Evolutionary conservation across 2,113 vertebrate genomes (phyloP), one percentile per base, ranked within the genome.

Genomic region (Cygnus buccinator): DNA sequence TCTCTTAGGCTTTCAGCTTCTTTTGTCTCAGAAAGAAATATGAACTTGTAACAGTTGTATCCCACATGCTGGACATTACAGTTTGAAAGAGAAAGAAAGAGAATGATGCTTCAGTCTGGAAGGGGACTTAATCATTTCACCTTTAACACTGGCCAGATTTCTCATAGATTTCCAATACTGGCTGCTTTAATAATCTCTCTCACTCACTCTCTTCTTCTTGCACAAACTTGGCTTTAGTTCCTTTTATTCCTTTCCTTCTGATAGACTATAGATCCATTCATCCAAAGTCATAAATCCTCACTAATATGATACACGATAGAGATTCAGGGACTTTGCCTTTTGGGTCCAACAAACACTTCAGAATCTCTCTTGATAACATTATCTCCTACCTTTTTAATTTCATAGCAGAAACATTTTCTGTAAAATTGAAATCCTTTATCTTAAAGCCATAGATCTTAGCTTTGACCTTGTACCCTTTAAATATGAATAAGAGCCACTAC

Each of bases 351-450:
- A 78, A 94, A 96, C 71, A 59, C 15, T 37, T 90, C 14, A 57
- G 57, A 89, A 94, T 89, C 31, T 94, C 82, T 90, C 43, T 81
- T 89, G 61, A 73, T 94, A 96, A 82, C 15, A 81, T 96, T 93
- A 86, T 87, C 73, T 94, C 74, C 37, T 83, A 84, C 21, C 19
- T 90, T 96, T 96, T 94, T 72, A 94, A 96, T 92, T 95, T 97
- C 65, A 96, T 70, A 89, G 55, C 19, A 95, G 65, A 95, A 90
- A 55, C 3, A 71, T 57, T 92, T 95, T 94, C 77, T 94, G 39
- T 43, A 95, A 97, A 97, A 96, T 91, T 95, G 61, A 95, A 97
- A 96, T 95, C 2, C 70, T 94, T 97, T 94, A 57, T 93, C 92
- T 94, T 81, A 92, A 68, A 94, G 33, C 7, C 26, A 80, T 57